A percentile compares a stretch with the other conserved stretches of the same genome.
These are phyloP conservation scores for Galago senegalensis DNA, from an alignment of 2,797 vertebrate genomes.

Conservation along the genomic window DNA sequence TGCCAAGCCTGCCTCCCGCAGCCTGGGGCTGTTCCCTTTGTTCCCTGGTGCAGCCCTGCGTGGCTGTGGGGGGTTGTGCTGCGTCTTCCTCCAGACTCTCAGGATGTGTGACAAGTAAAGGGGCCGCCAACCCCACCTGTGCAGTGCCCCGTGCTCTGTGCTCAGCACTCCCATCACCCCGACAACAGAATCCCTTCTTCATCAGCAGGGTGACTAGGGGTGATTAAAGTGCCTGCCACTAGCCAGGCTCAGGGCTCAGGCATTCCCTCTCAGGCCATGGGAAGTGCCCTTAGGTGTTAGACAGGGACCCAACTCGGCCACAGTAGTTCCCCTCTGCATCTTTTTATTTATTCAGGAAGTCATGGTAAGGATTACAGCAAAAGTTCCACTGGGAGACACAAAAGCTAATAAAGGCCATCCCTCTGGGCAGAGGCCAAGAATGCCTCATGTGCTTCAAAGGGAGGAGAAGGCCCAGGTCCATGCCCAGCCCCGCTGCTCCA, in stretches of 20 bases:
- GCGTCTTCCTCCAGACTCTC: neutral
- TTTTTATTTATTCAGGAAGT: constrained; percentile 15
- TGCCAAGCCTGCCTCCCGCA: neutral
- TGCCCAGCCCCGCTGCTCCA: neutral
- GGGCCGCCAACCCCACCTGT: neutral
- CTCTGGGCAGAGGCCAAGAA: neutral
- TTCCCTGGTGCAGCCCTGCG: rapidly evolving
- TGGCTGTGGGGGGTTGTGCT: rapidly evolving
- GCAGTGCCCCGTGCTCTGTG: too few relatives aligned
- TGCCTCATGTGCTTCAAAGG: neutral
- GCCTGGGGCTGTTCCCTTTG: neutral
- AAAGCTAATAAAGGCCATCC: neutral
- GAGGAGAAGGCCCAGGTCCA: neutral
- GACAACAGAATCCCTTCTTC: neutral
- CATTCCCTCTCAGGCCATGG: neutral
- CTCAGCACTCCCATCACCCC: neutral
- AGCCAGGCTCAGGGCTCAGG: neutral
- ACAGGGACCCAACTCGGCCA: neutral
- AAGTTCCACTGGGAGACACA: neutral
- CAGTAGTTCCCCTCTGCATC: neutral
- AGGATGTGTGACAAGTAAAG: neutral
- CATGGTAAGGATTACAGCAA: neutral
- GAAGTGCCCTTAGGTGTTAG: neutral
- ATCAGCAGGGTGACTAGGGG: neutral
- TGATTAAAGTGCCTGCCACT: neutral